Base-by-base conservation (phyloP, 2,113 vertebrate genomes). In the Chamaea fasciata region DNA sequence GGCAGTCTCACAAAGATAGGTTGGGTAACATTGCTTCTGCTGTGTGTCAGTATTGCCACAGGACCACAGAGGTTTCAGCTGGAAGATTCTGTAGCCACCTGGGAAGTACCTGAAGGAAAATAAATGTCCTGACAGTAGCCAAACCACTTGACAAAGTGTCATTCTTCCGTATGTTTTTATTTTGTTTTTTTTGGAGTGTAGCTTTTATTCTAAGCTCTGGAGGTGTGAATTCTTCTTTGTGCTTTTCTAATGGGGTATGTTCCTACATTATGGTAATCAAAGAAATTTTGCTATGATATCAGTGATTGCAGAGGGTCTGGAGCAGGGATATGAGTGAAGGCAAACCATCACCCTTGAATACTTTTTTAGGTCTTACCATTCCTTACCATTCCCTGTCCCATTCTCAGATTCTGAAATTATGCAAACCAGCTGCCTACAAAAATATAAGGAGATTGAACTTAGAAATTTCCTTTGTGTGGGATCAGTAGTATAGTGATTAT, bases 1-100 rank as follows among this genome's bases (percentile, higher is more conserved):
- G 96, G 94, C 91, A 81, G 55, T 88, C 84, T 81, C 87, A 75
- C 63, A 79, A 95, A 96, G 94, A 94, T 62, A 6, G 35, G 62
- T 79, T 5, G 2, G 92, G 74, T 91, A 59, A 15, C 0, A 0
- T 6, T 81, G 13, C 59, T 63, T 80, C 84, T 95, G 47, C 84
- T 63, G 35, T 76, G n/a, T 81, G 57, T 84, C 59, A 80, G 5
- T 91, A 53, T 82, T 82, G 49, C 64, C 63, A 59, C 24, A 60
- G 75, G 50, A 82, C 79, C 44, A 46, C 4, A 24, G 75, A 80
- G 67, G 46, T 55, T 96, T 92, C 87, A 97, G 69, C 81, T 69
- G 87, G 74, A 93, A 88, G 44, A 41, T 70, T 92, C 31, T 81
- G 44, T 65, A 91, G 47, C 76, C 24, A n/a, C 56, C 68, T 89